Percentiles rank a stretch among this genome's conserved stretches.
Conservation (phyloP, 2,888 invertebrate species). For the Thelaira solivaga region DNA sequence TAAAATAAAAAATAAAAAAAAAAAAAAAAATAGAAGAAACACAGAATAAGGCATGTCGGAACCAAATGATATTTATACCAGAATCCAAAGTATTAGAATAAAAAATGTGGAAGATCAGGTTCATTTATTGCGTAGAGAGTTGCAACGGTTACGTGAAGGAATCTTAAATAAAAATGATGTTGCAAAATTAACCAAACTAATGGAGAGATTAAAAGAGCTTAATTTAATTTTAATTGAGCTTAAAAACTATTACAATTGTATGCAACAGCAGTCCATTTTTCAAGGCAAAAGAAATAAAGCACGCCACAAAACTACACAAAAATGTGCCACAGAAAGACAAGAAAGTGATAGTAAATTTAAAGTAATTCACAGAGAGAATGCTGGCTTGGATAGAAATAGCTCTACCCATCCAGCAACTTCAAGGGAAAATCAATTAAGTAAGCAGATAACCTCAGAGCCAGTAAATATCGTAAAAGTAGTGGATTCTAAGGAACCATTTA, state of each 20-base stretch:
- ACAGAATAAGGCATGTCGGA: too few relatives aligned
- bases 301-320: too few relatives aligned
- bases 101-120: constrained; percentile 57
- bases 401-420: background rate
- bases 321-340: background rate
- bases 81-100: constrained; percentile 41
- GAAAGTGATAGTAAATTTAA: background rate
- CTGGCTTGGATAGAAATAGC: background rate
- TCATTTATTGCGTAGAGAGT: constrained; percentile 37
- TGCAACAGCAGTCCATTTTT: background rate
- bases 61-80: background rate
- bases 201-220: constrained; percentile 47
- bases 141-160: constrained; percentile 39
- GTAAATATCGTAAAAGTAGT: too few relatives aligned
- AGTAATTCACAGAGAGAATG: background rate
- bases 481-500: background rate
- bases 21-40: background rate
- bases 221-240: constrained; percentile 47
- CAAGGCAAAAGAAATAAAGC: background rate
- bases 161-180: constrained; percentile 50
- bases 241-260: constrained; percentile 11
- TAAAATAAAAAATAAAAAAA: too few relatives aligned
- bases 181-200: constrained; percentile 32
- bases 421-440: background rate
- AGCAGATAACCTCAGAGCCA: background rate